Conservation (phyloP, 2,113 vertebrate genomes). For the Trochalopteron elliotii region DNA sequence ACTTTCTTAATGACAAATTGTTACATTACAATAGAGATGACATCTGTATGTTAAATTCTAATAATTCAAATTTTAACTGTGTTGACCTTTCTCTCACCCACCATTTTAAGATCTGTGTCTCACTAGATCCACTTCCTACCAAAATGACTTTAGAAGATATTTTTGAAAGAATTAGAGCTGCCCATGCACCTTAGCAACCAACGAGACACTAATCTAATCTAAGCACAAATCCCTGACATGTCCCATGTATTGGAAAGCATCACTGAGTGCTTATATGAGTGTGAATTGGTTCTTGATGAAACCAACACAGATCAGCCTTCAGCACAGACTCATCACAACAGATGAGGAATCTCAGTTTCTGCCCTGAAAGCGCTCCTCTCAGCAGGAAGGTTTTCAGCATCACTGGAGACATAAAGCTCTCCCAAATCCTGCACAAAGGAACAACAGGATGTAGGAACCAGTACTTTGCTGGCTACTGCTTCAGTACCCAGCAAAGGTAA, state of each 20-base stretch:
- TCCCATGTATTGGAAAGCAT: neutral
- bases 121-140: neutral
- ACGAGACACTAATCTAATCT: neutral
- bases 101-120: neutral
- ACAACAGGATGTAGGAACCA: rapidly evolving
- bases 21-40: neutral
- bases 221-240: neutral
- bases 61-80: neutral
- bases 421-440: neutral
- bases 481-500: neutral
- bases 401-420: neutral
- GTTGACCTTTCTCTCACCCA: neutral
- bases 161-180: neutral
- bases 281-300: neutral
- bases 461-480: neutral
- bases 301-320: neutral
- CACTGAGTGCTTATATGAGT: neutral
- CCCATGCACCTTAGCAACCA: neutral
- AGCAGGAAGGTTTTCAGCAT: neutral
- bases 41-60: neutral
- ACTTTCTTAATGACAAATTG: neutral
- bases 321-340: neutral
- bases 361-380: neutral
- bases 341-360: neutral
- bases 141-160: neutral